Conservation (phyloP, 2,797 vertebrate genomes). For the Delichon dasypus region DNA sequence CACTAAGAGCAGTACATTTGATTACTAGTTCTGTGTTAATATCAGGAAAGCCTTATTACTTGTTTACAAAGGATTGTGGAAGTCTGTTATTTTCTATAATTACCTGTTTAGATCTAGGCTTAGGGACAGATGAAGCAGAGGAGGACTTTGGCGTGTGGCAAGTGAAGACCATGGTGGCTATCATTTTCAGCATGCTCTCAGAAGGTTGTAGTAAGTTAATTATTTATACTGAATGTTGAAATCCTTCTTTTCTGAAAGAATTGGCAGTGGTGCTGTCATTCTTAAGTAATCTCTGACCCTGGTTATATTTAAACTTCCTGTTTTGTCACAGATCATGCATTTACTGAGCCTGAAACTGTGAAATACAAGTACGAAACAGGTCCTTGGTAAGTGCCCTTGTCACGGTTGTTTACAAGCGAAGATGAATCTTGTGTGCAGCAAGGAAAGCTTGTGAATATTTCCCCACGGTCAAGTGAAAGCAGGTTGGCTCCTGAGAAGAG, state of each 20-base stretch:
- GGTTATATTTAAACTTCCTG: not conserved
- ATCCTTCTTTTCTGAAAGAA: not conserved
- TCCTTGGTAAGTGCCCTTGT: slow-evolving; percentile 85
- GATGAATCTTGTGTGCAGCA: not conserved
- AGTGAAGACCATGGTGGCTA: slow-evolving; percentile 88
- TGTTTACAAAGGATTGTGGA: not conserved
- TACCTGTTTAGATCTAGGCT: slow-evolving; percentile 79
- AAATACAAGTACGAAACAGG: slow-evolving; percentile 96
- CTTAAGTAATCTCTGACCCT: not conserved
- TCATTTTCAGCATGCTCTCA: slow-evolving; percentile 84
- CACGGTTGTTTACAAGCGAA: not conserved
- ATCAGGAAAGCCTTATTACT: not conserved
- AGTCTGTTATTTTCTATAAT: slow-evolving; percentile 70
- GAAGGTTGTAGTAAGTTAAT: slow-evolving; percentile 86
- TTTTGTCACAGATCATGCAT: slow-evolving; percentile 80
- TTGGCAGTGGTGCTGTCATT: not conserved
- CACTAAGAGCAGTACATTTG: not conserved
- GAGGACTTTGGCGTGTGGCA: slow-evolving; percentile 85
- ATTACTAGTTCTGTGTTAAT: not conserved
- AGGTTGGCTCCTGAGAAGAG: not conserved
- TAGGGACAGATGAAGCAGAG: slow-evolving; percentile 82
- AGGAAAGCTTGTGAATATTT: not conserved
- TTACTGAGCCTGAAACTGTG: slow-evolving; percentile 86
- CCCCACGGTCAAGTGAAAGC: not conserved
- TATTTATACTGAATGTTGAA: not conserved